Evolutionary conservation across 2,797 vertebrate species (phyloP).

Genomic region (Hypotaenidia philippensis): DNA sequence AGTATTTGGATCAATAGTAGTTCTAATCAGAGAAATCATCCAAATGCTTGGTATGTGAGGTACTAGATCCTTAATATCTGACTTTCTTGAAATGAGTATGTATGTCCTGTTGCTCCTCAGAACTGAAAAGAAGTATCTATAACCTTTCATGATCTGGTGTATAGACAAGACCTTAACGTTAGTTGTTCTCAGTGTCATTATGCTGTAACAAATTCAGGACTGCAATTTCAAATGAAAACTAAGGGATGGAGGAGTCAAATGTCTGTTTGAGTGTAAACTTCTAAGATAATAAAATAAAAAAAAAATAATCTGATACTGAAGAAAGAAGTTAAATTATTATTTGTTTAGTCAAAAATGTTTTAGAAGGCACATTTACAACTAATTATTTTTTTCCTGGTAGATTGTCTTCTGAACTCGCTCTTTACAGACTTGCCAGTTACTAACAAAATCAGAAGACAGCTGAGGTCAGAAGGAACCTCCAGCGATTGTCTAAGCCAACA

Average conservation of each 20-base stretch:
- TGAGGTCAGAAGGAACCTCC: background rate
- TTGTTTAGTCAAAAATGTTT: background rate
- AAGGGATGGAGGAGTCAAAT: background rate
- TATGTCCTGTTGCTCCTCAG: background rate
- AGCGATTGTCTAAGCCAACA: background rate
- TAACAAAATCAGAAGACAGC: background rate
- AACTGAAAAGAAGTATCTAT: background rate
- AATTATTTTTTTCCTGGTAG: background rate
- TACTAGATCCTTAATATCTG: background rate
- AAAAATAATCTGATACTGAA: background rate
- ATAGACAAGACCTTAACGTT: background rate
- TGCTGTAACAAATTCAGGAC: background rate
- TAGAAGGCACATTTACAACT: background rate
- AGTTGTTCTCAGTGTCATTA: background rate
- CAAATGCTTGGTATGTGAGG: background rate
- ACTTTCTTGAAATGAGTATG: background rate
- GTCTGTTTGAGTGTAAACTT: background rate
- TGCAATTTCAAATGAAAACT: background rate
- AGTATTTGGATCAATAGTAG: background rate
- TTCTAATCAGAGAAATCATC: background rate
- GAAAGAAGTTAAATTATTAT: background rate
- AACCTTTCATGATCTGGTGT: background rate
- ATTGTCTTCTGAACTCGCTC: background rate
- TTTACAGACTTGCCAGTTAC: background rate
- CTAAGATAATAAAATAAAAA: background rate